phyloP scores from a whole-genome alignment of 2,113 vertebrate genomes.

The Amazona guildingii region DNA sequence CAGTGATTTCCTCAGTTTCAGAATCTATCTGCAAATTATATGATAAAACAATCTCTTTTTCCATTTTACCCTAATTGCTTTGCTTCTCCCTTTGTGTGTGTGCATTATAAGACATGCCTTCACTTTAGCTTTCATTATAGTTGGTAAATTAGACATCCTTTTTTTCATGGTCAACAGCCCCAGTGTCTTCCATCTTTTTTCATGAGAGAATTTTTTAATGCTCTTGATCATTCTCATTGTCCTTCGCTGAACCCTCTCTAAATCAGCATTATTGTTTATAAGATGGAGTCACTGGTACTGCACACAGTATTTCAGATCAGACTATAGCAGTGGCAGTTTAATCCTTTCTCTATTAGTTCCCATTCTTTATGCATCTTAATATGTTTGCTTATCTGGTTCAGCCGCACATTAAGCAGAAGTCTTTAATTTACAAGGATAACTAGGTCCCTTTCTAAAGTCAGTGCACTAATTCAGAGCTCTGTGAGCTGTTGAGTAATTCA shows the following conservation, averaged over 20 bases:
- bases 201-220: constrained; percentile 33
- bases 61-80: not conserved
- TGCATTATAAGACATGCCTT: not conserved
- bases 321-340: constrained; percentile 51
- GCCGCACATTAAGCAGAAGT: constrained; percentile 58
- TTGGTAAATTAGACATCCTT: constrained; percentile 10
- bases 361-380: constrained; percentile 66
- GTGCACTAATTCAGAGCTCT: constrained; percentile 49
- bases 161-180: constrained; percentile 20
- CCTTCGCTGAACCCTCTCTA: constrained; percentile 59
- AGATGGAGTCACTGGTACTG: constrained; percentile 47
- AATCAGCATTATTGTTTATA: constrained; percentile 63
- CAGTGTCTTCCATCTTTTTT: not conserved
- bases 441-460: constrained; percentile 34
- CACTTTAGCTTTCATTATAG: not conserved
- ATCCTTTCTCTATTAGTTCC: constrained; percentile 64
- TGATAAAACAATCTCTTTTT: not conserved
- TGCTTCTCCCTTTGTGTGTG: not conserved
- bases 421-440: constrained; percentile 64
- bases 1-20: not conserved
- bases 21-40: not conserved
- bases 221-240: constrained; percentile 55
- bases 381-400: constrained; percentile 65
- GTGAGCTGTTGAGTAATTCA: constrained; percentile 53
- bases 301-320: constrained; percentile 56